phyloP scores from a whole-genome alignment of 1,140 invertebrate species.

The Drosophila bocki region DNA sequence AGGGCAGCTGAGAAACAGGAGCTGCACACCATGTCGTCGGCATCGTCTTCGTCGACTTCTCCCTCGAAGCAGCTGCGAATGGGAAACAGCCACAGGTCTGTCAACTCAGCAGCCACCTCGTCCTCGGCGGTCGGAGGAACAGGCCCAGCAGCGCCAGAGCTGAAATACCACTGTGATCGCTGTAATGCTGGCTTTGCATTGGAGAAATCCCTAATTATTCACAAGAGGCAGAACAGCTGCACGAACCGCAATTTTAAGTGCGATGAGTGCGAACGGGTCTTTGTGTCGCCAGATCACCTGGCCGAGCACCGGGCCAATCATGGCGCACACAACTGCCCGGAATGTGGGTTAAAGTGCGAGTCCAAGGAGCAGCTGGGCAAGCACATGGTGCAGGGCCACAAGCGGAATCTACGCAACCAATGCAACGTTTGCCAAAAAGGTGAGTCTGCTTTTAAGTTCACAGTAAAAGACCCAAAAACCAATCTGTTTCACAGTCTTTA shows the following conservation, averaged over 20 bases:
- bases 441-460: slow-evolving; percentile 35
- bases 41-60: neutral
- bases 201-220: slow-evolving; percentile 69
- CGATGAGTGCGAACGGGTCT: slow-evolving; percentile 82
- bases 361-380: slow-evolving; percentile 83
- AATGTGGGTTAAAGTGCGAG: slow-evolving; percentile 79
- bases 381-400: slow-evolving; percentile 85
- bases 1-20: slow-evolving; percentile 22
- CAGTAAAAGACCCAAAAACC: neutral
- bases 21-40: neutral
- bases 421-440: slow-evolving; percentile 87
- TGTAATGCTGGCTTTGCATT: slow-evolving; percentile 78
- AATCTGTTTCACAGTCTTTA: slow-evolving; percentile 77
- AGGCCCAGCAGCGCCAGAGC: slow-evolving; percentile 14
- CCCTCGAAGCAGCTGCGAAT: slow-evolving; percentile 4
- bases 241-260: slow-evolving; percentile 74
- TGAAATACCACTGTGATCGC: slow-evolving; percentile 72
- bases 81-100: slow-evolving; percentile 7
- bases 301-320: slow-evolving; percentile 78
- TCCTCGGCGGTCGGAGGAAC: neutral
- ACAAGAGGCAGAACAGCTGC: slow-evolving; percentile 67
- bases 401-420: slow-evolving; percentile 86
- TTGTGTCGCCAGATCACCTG: slow-evolving; percentile 86
- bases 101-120: neutral
- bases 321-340: slow-evolving; percentile 63